Evolutionary conservation across 2,113 vertebrate genomes (phyloP), one percentile per base, ranked within the genome.

Genomic region (Ifrita kowaldi): DNA sequence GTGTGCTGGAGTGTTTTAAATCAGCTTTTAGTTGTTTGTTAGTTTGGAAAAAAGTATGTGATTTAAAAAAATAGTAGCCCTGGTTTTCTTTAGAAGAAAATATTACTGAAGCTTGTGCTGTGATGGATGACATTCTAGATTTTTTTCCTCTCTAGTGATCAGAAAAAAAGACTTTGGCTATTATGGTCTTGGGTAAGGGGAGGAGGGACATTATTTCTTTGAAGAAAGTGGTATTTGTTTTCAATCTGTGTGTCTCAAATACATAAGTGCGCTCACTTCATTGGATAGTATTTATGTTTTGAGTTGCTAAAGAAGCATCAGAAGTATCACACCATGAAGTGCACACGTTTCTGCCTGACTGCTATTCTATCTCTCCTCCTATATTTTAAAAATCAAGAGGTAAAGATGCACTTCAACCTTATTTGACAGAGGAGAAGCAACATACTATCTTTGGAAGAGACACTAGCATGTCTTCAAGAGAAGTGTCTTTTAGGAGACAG

Each of bases 1-100:
- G 55, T 76, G 71, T 84, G 47, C 77, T 76, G 59, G 62, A 84
- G 87, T 95, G 93, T 93, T 96, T 96, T 93, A 95, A 91, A 94
- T 96, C 95, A 96, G 71, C 71, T 92, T 92, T 85, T 46, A 89
- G 90, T 95, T 95, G 89, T 95, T 96, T 95, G 71, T 93, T 62
- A 86, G 65, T 89, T 94, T 93, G 87, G 79, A 80, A 86, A 74
- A 71, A 90, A 84, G 28, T 44, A 56, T 52, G 62, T 26, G 23
- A 70, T 94, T 74, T 63, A 5, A 9, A 57, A n/a, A 59, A 68
- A 62, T 70, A 32, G 21, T 46, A 69, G 12, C 49, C 33, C 16
- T 90, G 41, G 9, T 84, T 96, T 96, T 76, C 87, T 91, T 67
- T 64, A 65, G 82, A 35, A 91, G 47, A 89, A 89, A 93, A 63